Base-by-base conservation (phyloP, 2,888 invertebrate species). In the Halocaridina rubra region DNA sequence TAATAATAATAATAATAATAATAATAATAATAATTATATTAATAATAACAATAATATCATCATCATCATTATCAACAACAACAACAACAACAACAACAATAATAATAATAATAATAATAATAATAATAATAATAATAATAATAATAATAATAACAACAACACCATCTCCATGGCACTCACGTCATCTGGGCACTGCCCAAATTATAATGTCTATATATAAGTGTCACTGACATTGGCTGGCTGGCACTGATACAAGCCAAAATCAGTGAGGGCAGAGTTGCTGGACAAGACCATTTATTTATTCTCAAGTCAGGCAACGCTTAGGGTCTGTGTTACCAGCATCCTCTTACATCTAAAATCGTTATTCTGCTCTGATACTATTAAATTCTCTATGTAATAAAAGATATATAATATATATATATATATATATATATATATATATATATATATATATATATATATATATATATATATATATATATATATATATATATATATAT, bases 401-500 rank as follows among this genome's bases (percentile, higher is more conserved):
- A n/a, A 57, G 16, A 75, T 24, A 57, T 29, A 16, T 8, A 75
- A 71, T 8, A 19, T 33, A 75, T 24, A 53, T 2, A 27, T 4
- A 57, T 24, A 75, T 53, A 75, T 24, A 53, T 22, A 75, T 22
- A 75, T 53, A 27, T 75, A 75, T 39, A 53, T 53, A 29, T 53
- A 53, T 46, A 75, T 29, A 57, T 53, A 57, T 46, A 57, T 29
- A 57, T 53, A 57, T 71, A 71, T 71, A 71, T 71, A 33, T 71
- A 71, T 71, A 71, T 71, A 71, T 71, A 75, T 46, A 53, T 16
- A 57, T 46, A 75, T 53, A 75, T 75, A 53, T 24, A 57, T 27
- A 75, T 24, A 53, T 39, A 75, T 39, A 75, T 53, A 53, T 75
- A 46, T 39, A 53, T 53, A 57, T 27, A 27, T 46, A 75, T 29